A percentile compares a stretch with the other conserved stretches of the same genome.
Evolutionary conservation across 2,888 invertebrate genomes (phyloP).

Genomic region (Platycheirus rosarum): DNA sequence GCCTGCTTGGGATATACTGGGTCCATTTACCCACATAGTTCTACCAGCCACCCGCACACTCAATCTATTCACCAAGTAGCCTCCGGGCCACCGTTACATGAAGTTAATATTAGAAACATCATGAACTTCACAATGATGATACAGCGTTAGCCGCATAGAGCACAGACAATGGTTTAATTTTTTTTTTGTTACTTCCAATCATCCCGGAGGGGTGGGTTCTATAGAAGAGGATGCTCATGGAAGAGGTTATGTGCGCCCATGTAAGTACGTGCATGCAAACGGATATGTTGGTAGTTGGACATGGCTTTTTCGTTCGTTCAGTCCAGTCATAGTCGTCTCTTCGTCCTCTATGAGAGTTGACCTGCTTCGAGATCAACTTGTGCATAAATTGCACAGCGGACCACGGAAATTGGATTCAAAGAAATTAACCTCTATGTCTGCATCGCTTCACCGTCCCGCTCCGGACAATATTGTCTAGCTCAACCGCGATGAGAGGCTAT

Average conservation of each 20-base stretch:
- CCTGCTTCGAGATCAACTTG: constrained; percentile 74
- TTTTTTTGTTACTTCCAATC: no score
- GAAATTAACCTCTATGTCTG: constrained; percentile 73
- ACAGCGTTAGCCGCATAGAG: constrained; percentile 22
- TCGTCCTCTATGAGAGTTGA: constrained; percentile 69
- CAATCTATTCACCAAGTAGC: constrained; percentile 46
- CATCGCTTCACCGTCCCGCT: constrained; percentile 31
- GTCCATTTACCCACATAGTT: constrained; percentile 51
- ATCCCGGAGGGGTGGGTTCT: constrained; percentile 45
- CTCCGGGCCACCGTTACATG: constrained; percentile 63
- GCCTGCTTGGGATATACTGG: constrained; percentile 51
- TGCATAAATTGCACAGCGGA: constrained; percentile 74
- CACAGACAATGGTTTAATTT: constrained; percentile 61
- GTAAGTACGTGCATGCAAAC: constrained; percentile 72
- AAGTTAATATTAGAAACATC: constrained; percentile 58
- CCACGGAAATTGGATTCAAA: constrained; percentile 74
- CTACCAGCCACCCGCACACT: constrained; percentile 16
- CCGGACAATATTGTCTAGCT: constrained; percentile 29
- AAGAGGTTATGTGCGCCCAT: constrained; percentile 68
- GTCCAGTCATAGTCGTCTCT: constrained; percentile 39
- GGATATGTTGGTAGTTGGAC: constrained; percentile 67
- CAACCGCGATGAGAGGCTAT: constrained; percentile 62
- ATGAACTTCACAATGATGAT: constrained; percentile 53
- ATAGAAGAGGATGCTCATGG: constrained; percentile 47
- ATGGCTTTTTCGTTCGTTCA: constrained; percentile 55